Conservation (phyloP, 2,888 invertebrate species). For the Acrobasis consociella region DNA sequence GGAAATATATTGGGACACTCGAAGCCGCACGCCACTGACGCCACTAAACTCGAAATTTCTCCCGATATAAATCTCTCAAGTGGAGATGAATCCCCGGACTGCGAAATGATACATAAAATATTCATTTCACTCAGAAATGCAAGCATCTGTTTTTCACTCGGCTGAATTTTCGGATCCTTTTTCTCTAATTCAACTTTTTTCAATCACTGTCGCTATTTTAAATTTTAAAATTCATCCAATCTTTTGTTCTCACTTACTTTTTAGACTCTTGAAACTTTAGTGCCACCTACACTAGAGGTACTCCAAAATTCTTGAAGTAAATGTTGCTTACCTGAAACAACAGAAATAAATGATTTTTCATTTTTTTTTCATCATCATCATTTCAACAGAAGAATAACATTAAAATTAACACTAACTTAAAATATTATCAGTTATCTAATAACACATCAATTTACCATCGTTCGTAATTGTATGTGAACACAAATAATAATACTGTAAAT, state of each 20-base stretch:
- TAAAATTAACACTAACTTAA: background rate
- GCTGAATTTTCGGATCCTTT: conserved; percentile 44
- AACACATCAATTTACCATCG: too few species aligned
- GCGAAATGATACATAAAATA: conserved; percentile 79
- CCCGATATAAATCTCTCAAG: conserved; percentile 76
- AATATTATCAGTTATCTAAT: too few species aligned
- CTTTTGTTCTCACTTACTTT: background rate
- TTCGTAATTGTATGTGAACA: too few species aligned
- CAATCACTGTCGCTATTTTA: conserved; percentile 17
- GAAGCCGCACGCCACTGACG: conserved; percentile 53
- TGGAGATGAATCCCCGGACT: conserved; percentile 71
- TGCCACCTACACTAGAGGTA: background rate
- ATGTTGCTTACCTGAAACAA: conserved; percentile 43
- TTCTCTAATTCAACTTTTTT: conserved; percentile 35
- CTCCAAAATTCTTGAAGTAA: conserved; percentile 9
- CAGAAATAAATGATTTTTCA: too few species aligned
- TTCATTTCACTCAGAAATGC: conserved; percentile 72
- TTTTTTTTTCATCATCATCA: too few species aligned
- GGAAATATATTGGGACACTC: conserved; percentile 55
- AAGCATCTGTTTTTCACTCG: conserved; percentile 68
- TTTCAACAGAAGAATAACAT: conserved; percentile 20
- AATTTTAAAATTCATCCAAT: conserved; percentile 25
- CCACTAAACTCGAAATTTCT: conserved; percentile 69
- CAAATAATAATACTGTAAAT: too few species aligned
- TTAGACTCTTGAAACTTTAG: background rate